Conservation (phyloP, 1,140 invertebrate species). For the Calosoma granatense region DNA sequence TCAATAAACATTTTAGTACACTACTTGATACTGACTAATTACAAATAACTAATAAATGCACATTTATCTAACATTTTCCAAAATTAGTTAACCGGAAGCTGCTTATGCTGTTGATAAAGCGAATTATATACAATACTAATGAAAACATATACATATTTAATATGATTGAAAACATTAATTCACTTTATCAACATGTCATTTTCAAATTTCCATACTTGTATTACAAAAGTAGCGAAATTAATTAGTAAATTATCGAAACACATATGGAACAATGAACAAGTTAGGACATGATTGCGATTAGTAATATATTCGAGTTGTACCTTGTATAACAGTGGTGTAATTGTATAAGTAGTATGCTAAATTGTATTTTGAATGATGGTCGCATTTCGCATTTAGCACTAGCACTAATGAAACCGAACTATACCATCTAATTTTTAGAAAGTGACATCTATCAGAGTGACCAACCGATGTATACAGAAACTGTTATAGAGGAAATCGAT, state of each 20-base stretch:
- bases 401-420: not conserved
- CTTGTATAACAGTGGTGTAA: too few species aligned
- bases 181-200: too few species aligned
- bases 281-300: too few species aligned
- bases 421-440: constrained; percentile 24
- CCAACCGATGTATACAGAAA: constrained; percentile 43
- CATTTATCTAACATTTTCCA: not conserved
- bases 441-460: constrained; percentile 47
- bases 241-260: too few species aligned
- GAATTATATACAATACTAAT: too few species aligned
- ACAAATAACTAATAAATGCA: not conserved
- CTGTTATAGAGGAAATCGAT: constrained; percentile 41
- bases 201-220: too few species aligned
- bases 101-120: too few species aligned
- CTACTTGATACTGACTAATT: not conserved
- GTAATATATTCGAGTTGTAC: too few species aligned
- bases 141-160: too few species aligned
- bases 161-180: too few species aligned
- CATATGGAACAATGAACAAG: too few species aligned
- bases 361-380: not conserved
- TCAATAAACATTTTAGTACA: constrained; percentile 7
- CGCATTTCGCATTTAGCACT: not conserved
- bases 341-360: not conserved
- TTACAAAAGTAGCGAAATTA: not conserved
- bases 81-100: too few species aligned